Evolutionary conservation across 2,797 vertebrate species (phyloP), one percentile per base, ranked within the genome.

Genomic region (Macropus fuliginosus): DNA sequence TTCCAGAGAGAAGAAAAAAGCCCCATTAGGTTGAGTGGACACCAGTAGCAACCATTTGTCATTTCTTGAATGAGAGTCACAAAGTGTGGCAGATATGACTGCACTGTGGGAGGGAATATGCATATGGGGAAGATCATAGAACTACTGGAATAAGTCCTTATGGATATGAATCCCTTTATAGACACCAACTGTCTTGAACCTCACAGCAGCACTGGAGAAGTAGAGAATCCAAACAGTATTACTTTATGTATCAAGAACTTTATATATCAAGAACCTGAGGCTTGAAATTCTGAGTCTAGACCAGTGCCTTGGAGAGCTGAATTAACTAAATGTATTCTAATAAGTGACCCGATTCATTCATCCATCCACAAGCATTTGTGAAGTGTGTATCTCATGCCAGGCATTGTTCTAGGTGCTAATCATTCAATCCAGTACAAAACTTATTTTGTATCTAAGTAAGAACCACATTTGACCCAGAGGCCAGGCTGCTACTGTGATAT

Each of bases 31-130:
- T 24, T 81, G n/a, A 81, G 18, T 46, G 40, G 74, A 31, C 21
- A 81, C 40, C 8, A 21, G 2, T 46, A 24, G n/a, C 24, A 21
- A 81, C n/a, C n/a, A 40, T 21, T n/a, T 40, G 28, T 74, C n/a
- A 74, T 5, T 3, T 5, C 62, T n/a, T 66, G 34, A 66, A 81
- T 81, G 21, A 46, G 66, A 74, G 21, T 81, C n/a, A 66, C 18
- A 46, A 9, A 1, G 2, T 40, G 0, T 10, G n/a, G 40, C 0
- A 46, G 18, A 27, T 8, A 24, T 74, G n/a, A 0, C n/a, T 46
- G 1, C n/a, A 40, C 24, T 24, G 18, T 81, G 21, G 40, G 21
- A 24, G 6, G 21, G 4, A 10, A 81, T 46, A 46, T 0, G 3
- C n/a, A 46, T 18, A 74, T 74, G 16, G 66, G 34, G 6, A 74